Base-by-base conservation (phyloP, 2,113 vertebrate species). In the Myiozetetes cayanensis region DNA sequence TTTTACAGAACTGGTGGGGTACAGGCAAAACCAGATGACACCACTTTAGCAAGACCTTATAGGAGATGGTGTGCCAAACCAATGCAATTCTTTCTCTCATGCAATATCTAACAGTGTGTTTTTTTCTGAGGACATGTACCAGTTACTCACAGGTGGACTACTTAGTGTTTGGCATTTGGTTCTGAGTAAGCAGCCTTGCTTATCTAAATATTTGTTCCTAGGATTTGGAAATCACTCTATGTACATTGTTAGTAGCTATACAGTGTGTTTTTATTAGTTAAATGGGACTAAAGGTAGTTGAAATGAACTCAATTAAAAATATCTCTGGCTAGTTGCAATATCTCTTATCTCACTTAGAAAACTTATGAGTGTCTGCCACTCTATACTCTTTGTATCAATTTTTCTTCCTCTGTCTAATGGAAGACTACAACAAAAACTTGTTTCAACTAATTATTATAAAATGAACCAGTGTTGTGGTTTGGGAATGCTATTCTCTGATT, bases 181-280 rank as follows among this genome's bases (percentile, higher is more conserved):
- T 91, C 62, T 70, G 14, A 82, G 33, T 30, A 77, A 89, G 66
- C 12, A 67, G 14, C 11, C 84, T 50, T 80, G 28, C 27, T 33
- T 82, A 47, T 63, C 70, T 65, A 77, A 87, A 58, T 77, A 66
- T 70, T 87, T 87, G 18, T 59, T 81, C 53, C 7, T 65, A 86
- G 23, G 50, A 27, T 33, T 33, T 71, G 12, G 7, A 80, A 62
- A 70, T 43, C 0, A 2, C 4, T 81, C 33, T 27, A 4, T 50
- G 41, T 65, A 30, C 10, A 6, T 44, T 61, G 63, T 91, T 75
- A 55, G 9, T 41, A 24, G 16, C 22, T 84, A 24, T 59, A n/a
- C 7, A 43, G 1, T n/a, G n/a, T 61, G 30, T 22, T 27, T 85
- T 74, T 79, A 5, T 43, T 43, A 39, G 16, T 67, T 62, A 85